Evolutionary conservation across 2,797 vertebrate genomes (phyloP).

Genomic region (Paratrypauchen microcephalus): DNA sequence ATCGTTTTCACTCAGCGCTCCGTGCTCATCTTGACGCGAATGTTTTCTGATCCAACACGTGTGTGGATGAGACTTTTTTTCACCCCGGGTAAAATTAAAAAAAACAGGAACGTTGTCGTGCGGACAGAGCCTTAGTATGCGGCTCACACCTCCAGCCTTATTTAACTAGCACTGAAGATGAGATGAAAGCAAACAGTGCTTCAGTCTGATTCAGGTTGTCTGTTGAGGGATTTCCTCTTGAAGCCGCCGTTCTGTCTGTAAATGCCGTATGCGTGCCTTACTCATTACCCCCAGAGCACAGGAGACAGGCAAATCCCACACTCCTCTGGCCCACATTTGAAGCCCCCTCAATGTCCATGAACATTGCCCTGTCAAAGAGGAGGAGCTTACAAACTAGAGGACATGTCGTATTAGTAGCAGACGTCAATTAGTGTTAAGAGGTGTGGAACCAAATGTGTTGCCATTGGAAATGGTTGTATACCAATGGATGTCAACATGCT

Average conservation of each 20-base stretch:
- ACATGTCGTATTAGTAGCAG: conserved; percentile 59
- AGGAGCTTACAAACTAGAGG: conserved; percentile 57
- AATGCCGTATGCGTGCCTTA: conserved; percentile 63
- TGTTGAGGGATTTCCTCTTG: conserved; percentile 48
- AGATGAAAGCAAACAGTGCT: conserved; percentile 44
- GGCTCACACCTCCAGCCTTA: conserved; percentile 29
- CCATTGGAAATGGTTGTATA: not conserved
- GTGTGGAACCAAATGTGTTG: conserved; percentile 21
- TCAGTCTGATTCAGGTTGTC: conserved; percentile 38
- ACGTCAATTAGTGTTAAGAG: conserved; percentile 45
- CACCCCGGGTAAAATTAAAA: too few relatives aligned
- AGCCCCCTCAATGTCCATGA: conserved; percentile 61
- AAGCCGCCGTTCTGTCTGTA: conserved; percentile 35
- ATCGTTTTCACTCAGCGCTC: too few relatives aligned
- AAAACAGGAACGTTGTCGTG: too few relatives aligned
- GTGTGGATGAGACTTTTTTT: too few relatives aligned
- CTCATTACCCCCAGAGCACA: conserved; percentile 70
- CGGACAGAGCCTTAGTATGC: too few relatives aligned
- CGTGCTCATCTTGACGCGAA: too few relatives aligned
- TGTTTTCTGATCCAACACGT: too few relatives aligned
- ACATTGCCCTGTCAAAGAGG: conserved; percentile 46
- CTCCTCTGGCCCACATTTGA: conserved; percentile 53
- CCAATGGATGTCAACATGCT: too few relatives aligned
- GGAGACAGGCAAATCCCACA: conserved; percentile 53
- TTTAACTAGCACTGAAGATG: conserved; percentile 30